These are phyloP conservation scores for Ptychoptera contaminata DNA, from an alignment of 2,888 invertebrate genomes.

Conservation along the genomic window DNA sequence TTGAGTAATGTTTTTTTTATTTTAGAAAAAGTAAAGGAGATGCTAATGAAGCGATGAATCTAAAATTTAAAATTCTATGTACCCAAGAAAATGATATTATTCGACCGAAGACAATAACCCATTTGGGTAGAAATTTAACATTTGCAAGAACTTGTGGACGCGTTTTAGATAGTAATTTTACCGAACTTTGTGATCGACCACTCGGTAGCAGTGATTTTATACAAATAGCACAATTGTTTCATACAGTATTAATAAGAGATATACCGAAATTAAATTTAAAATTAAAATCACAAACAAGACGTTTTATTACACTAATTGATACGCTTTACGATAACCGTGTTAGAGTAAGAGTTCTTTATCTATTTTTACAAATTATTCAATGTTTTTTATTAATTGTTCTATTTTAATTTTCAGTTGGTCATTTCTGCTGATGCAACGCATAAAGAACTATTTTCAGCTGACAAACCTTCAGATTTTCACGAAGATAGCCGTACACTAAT, in stretches of 20 bases:
- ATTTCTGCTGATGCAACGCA: slow-evolving; percentile 68
- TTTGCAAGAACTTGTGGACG: slow-evolving; percentile 85
- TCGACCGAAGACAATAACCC: slow-evolving; percentile 67
- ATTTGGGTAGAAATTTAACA: slow-evolving; percentile 75
- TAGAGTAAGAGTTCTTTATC: slow-evolving; percentile 32
- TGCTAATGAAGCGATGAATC: slow-evolving; percentile 45
- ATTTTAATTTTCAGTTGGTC: slow-evolving; percentile 45
- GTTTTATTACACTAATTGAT: slow-evolving; percentile 95
- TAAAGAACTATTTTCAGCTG: slow-evolving; percentile 52
- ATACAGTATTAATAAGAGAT: slow-evolving; percentile 83
- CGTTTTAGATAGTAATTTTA: slow-evolving; percentile 53
- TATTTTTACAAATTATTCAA: background rate
- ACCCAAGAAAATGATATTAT: slow-evolving; percentile 83
- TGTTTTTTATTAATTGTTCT: slow-evolving; percentile 4
- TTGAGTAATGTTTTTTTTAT: slow-evolving; percentile 15
- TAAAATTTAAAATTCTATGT: slow-evolving; percentile 73
- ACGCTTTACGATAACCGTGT: slow-evolving; percentile 91
- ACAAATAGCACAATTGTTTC: slow-evolving; percentile 82
- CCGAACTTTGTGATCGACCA: slow-evolving; percentile 23
- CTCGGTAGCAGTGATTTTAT: slow-evolving; percentile 92
- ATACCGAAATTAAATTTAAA: slow-evolving; percentile 69
- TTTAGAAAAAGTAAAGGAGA: slow-evolving; percentile 48
- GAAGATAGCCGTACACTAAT: slow-evolving; percentile 79
- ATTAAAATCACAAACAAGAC: slow-evolving; percentile 70
- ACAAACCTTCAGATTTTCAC: slow-evolving; percentile 35